Percentiles rank a stretch among this genome's conserved stretches.
Conservation (phyloP, 1,140 invertebrate genomes). For the Rhyacophila brunnea region DNA sequence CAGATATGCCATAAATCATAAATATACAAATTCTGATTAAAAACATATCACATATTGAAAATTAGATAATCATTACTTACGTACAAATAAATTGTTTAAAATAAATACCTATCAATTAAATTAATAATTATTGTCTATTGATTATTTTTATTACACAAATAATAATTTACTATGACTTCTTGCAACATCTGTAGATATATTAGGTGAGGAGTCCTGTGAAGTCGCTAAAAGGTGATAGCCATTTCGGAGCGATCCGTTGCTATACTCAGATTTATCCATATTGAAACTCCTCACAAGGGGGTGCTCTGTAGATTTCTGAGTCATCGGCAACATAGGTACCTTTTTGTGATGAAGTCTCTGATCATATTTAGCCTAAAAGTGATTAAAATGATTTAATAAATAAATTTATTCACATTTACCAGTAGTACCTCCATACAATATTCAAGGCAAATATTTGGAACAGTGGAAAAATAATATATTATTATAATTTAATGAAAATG, state of each 20-base stretch:
- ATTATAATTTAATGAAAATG: too few species aligned
- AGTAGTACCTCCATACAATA: too few species aligned
- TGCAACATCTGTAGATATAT: constrained; percentile 25
- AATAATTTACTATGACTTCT: constrained; percentile 34
- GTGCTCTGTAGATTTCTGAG: constrained; percentile 24
- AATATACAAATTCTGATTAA: neutral
- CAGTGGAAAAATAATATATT: too few species aligned
- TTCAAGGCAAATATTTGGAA: too few species aligned
- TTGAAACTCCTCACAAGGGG: constrained; percentile 32
- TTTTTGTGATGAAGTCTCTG: constrained; percentile 58
- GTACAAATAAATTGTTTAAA: constrained; percentile 1
- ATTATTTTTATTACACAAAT: constrained; percentile 23
- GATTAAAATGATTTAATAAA: too few species aligned
- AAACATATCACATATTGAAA: neutral
- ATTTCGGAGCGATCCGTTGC: constrained; percentile 26
- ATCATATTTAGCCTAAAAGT: constrained; percentile 76
- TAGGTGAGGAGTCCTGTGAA: constrained; percentile 10
- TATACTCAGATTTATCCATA: constrained; percentile 31
- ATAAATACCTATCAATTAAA: neutral
- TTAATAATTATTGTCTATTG: neutral
- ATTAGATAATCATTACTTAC: neutral
- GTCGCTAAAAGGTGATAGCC: constrained; percentile 29
- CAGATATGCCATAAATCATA: neutral
- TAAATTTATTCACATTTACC: too few species aligned
- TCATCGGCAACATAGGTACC: constrained; percentile 52